These are phyloP conservation scores for Anarrhichthys ocellatus DNA, from an alignment of 2,113 vertebrate species.

Conservation along the genomic window DNA sequence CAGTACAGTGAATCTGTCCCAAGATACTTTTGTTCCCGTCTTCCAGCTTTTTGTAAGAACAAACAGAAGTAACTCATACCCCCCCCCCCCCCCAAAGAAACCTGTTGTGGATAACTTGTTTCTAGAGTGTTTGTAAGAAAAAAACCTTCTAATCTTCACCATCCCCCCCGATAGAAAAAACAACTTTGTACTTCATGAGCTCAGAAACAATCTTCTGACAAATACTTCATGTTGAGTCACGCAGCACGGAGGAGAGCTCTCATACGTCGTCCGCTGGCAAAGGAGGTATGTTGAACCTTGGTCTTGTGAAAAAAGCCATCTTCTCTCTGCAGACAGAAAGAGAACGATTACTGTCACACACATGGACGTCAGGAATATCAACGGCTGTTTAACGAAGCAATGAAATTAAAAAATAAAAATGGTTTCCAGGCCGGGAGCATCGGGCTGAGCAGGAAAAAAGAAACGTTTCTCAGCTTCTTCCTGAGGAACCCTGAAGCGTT, in stretches of 20 bases:
- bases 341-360: not conserved
- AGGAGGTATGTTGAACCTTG: conserved; percentile 97
- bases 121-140: conserved; percentile 79
- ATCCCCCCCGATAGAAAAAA: conserved; percentile 61
- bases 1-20: conserved; percentile 99
- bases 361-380: too few relatives aligned
- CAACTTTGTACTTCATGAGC: conserved; percentile 93
- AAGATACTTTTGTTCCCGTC: conserved; percentile 97
- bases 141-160: conserved; percentile 83
- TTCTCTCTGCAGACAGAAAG: conserved; percentile 89
- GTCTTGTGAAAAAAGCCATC: conserved; percentile 99
- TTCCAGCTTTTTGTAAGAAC: conserved; percentile 94
- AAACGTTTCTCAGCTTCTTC: too few relatives aligned
- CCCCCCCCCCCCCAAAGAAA: conserved; percentile 84
- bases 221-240: conserved; percentile 92
- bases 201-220: conserved; percentile 77
- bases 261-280: conserved; percentile 97
- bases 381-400: too few relatives aligned
- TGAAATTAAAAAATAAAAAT: too few relatives aligned
- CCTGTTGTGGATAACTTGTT: conserved; percentile 86
- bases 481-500: too few relatives aligned
- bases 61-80: conserved; percentile 89
- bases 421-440: too few relatives aligned
- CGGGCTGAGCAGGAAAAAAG: too few relatives aligned
- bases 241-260: conserved; percentile 80